phyloP scores from a whole-genome alignment of 2,888 invertebrate species.

The Aporophyla lueneburgensis region DNA sequence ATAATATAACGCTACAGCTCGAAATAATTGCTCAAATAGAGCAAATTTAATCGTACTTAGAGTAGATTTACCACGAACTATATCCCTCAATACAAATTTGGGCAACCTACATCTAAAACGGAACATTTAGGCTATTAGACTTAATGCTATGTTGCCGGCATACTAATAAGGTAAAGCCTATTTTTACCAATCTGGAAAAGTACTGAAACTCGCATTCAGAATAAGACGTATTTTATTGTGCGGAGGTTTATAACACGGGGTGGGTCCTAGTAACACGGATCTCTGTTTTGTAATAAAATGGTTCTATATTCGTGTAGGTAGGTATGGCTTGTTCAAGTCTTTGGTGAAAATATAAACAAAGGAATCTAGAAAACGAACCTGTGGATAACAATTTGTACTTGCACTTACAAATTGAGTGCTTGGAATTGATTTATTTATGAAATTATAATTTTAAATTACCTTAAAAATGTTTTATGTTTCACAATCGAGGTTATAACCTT shows the following conservation, averaged over 20 bases:
- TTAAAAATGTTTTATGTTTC: too few relatives aligned
- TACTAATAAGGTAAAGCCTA: constrained; percentile 58
- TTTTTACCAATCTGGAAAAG: constrained; percentile 60
- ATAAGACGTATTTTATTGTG: constrained; percentile 39
- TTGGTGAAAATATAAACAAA: too few relatives aligned
- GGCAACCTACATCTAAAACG: constrained; percentile 32
- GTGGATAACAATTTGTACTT: too few relatives aligned
- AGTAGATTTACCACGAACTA: constrained; percentile 37
- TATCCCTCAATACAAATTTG: constrained; percentile 50
- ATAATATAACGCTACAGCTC: constrained; percentile 10
- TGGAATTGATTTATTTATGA: too few relatives aligned
- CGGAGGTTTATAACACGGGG: constrained; percentile 32
- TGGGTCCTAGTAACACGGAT: constrained; percentile 25
- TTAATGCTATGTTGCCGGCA: constrained; percentile 53
- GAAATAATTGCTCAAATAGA: constrained; percentile 42
- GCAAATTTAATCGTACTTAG: constrained; percentile 33
- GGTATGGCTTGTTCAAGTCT: too few relatives aligned
- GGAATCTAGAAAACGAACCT: too few relatives aligned
- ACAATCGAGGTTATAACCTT: too few relatives aligned
- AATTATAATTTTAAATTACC: too few relatives aligned
- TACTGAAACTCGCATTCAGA: constrained; percentile 37
- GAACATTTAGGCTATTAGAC: constrained; percentile 56
- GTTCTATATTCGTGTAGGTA: background rate
- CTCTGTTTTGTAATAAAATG: constrained; percentile 19
- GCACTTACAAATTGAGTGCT: too few relatives aligned